Evolutionary conservation across 2,797 vertebrate genomes (phyloP).

Genomic region (Rhabdophis nuchalis): DNA sequence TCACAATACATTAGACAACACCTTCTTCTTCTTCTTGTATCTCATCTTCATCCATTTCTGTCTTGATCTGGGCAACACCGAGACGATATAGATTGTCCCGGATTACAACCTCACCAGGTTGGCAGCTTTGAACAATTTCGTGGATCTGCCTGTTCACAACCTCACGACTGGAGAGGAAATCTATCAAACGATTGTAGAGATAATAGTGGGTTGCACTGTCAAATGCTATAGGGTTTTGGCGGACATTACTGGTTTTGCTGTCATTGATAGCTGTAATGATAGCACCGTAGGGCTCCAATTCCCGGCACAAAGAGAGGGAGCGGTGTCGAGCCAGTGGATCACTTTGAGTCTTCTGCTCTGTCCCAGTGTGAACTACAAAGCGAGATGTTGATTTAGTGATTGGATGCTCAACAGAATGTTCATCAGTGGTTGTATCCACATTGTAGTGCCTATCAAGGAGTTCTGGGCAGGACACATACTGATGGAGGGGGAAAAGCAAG

Average conservation of each 20-base stretch:
- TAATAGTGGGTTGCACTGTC: constrained; percentile 93
- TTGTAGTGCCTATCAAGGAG: constrained; percentile 85
- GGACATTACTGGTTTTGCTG: constrained; percentile 57
- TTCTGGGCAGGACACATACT: constrained; percentile 89
- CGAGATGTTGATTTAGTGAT: constrained; percentile 80
- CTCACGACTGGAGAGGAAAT: constrained; percentile 92
- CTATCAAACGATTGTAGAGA: constrained; percentile 93
- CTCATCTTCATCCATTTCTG: constrained; percentile 76
- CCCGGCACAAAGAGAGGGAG: constrained; percentile 81
- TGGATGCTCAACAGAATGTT: constrained; percentile 82
- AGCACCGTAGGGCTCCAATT: constrained; percentile 81
- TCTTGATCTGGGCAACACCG: constrained; percentile 93
- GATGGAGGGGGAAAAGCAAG: constrained; percentile 25
- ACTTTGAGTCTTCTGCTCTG: constrained; percentile 39
- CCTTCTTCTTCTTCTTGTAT: constrained; percentile 54
- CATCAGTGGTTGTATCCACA: constrained; percentile 74
- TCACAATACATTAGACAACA: constrained; percentile 45
- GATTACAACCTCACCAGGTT: constrained; percentile 94
- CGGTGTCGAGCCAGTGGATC: constrained; percentile 71
- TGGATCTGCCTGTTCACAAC: constrained; percentile 91
- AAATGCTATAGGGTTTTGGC: constrained; percentile 76
- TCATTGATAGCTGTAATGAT: constrained; percentile 66
- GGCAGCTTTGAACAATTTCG: constrained; percentile 87
- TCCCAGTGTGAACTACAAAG: constrained; percentile 68
- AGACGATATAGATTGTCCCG: constrained; percentile 91